phyloP scores from a whole-genome alignment of 2,888 invertebrate genomes.

The Melanostoma scalare region DNA sequence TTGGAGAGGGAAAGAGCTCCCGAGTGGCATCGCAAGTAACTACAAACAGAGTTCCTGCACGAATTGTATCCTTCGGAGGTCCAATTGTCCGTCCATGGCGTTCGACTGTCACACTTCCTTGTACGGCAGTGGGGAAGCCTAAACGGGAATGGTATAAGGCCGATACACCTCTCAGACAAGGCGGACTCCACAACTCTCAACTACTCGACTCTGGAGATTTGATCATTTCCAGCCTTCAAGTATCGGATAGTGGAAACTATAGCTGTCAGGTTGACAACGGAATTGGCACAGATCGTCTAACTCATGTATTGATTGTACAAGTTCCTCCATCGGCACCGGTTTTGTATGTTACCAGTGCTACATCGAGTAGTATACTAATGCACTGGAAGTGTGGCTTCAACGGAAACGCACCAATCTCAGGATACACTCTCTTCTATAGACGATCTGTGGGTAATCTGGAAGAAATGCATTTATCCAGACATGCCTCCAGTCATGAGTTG shows the following conservation, averaged over 20 bases:
- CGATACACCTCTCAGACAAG: conserved; percentile 84
- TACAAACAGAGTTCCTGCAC: conserved; percentile 86
- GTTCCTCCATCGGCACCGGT: conserved; percentile 90
- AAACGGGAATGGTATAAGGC: conserved; percentile 86
- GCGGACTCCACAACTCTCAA: conserved; percentile 85
- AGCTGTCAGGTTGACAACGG: conserved; percentile 88
- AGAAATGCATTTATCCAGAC: conserved; percentile 86
- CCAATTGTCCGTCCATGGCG: conserved; percentile 87
- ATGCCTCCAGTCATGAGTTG: conserved; percentile 87
- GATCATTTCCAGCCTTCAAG: conserved; percentile 85
- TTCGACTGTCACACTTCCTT: conserved; percentile 85
- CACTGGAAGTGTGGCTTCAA: conserved; percentile 89
- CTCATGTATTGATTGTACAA: conserved; percentile 87
- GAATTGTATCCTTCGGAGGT: conserved; percentile 88
- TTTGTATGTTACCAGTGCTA: conserved; percentile 89
- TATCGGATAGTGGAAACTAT: conserved; percentile 87
- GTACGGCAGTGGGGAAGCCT: conserved; percentile 87
- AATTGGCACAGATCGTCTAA: conserved; percentile 86
- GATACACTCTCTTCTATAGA: conserved; percentile 87
- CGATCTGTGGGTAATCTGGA: conserved; percentile 86
- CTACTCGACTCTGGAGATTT: conserved; percentile 86
- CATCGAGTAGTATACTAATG: conserved; percentile 88
- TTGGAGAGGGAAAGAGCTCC: conserved; percentile 90
- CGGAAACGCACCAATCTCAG: conserved; percentile 87
- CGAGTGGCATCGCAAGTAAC: conserved; percentile 87